phyloP scores from a whole-genome alignment of 2,797 vertebrate genomes.

The Urosaurus nigricauda region DNA sequence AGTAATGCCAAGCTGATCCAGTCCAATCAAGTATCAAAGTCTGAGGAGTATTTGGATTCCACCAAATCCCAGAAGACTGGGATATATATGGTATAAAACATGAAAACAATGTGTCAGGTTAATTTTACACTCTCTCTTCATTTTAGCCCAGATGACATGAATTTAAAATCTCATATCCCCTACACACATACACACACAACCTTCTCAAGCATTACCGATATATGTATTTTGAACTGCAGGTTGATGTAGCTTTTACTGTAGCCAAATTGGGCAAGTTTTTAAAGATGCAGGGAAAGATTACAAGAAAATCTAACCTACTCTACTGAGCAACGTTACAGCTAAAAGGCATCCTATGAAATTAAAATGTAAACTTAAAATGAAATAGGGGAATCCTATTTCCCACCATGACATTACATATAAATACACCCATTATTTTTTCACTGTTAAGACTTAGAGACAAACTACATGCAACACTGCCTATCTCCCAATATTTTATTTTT shows the following conservation, averaged over 20 bases:
- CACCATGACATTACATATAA: not conserved
- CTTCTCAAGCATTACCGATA: not conserved
- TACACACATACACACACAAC: not conserved
- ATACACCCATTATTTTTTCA: no score
- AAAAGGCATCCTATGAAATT: not conserved
- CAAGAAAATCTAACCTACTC: not conserved
- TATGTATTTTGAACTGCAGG: conserved; percentile 5
- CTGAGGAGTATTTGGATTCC: conserved; percentile 11
- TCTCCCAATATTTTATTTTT: not conserved
- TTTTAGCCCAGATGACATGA: not conserved
- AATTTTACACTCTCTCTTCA: not conserved
- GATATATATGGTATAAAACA: conserved; percentile 17
- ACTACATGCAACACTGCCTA: not conserved
- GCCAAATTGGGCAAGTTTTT: not conserved
- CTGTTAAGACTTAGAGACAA: not conserved
- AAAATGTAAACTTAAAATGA: not conserved
- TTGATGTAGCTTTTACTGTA: conserved; percentile 16
- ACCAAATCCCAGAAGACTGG: conserved; percentile 14
- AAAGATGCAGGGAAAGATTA: not conserved
- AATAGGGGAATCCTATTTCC: not conserved
- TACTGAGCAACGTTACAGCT: not conserved
- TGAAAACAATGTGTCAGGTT: not conserved
- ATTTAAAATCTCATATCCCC: conserved; percentile 15
- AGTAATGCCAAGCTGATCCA: conserved; percentile 14
- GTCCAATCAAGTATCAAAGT: conserved; percentile 36